phyloP scores from a whole-genome alignment of 2,113 vertebrate species.

The Puntigrus tetrazona region DNA sequence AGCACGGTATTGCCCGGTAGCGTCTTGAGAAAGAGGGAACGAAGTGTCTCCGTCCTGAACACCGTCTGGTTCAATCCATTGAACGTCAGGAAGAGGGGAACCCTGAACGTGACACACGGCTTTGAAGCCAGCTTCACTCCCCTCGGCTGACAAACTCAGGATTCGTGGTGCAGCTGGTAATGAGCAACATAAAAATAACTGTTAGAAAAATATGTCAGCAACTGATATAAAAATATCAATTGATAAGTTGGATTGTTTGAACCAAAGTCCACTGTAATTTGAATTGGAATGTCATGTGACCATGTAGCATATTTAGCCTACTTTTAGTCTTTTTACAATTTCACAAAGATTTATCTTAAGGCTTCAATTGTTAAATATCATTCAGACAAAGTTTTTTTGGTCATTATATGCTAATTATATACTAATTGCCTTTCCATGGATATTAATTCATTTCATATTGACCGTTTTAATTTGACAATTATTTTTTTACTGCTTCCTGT shows the following conservation, averaged over 20 bases:
- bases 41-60: slow-evolving; percentile 57
- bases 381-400: no score
- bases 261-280: neutral
- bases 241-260: neutral
- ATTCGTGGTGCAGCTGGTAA: slow-evolving; percentile 84
- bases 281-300: neutral
- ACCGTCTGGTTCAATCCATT: slow-evolving; percentile 77
- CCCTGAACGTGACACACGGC: slow-evolving; percentile 86
- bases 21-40: slow-evolving; percentile 54
- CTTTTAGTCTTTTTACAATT: neutral
- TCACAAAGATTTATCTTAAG: no score
- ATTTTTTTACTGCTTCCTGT: no score
- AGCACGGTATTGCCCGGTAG: slow-evolving; percentile 63
- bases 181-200: neutral
- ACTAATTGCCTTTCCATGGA: no score
- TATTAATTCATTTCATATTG: no score
- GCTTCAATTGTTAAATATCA: no score
- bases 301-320: neutral
- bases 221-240: no score
- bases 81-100: slow-evolving; percentile 79
- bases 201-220: no score
- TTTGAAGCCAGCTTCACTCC: slow-evolving; percentile 68
- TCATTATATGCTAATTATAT: no score
- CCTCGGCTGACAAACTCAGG: slow-evolving; percentile 80
- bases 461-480: no score